These are phyloP conservation scores for Acrocephalus arundinaceus DNA, from an alignment of 2,113 vertebrate genomes.

Conservation along the genomic window DNA sequence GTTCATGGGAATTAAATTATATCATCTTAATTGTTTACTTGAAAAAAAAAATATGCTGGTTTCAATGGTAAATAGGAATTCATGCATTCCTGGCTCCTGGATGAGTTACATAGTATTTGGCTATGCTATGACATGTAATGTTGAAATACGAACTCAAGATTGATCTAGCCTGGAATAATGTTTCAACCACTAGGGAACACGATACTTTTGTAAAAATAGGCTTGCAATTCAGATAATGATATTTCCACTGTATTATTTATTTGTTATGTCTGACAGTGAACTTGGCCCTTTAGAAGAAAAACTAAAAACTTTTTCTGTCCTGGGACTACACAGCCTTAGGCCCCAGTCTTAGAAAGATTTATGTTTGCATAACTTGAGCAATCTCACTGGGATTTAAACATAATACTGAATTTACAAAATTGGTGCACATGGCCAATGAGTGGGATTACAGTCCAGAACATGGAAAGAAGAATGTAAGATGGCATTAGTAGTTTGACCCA, in stretches of 20 bases:
- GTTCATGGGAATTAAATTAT: neutral
- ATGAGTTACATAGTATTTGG: neutral
- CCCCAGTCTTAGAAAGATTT: constrained; percentile 18
- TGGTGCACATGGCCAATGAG: neutral
- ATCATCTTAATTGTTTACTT: neutral
- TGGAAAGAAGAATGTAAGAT: neutral
- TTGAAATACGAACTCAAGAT: neutral
- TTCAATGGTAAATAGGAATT: neutral
- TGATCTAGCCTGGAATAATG: neutral
- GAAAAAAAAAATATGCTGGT: neutral
- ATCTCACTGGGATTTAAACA: constrained; percentile 19
- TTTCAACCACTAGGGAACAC: constrained; percentile 20
- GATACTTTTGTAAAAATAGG: constrained; percentile 32
- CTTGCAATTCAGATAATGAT: constrained; percentile 32
- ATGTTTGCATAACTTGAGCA: constrained; percentile 1
- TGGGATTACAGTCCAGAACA: constrained; percentile 7
- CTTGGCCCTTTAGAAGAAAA: constrained; percentile 11
- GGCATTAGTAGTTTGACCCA: neutral
- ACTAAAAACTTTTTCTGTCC: constrained; percentile 16
- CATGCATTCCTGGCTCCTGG: neutral
- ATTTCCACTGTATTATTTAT: constrained; percentile 52
- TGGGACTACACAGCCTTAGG: neutral
- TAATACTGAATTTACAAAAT: constrained; percentile 24
- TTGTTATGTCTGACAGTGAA: constrained; percentile 39
- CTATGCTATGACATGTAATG: neutral